Percentiles rank a stretch among this genome's conserved stretches.
Evolutionary conservation across 2,888 invertebrate genomes (phyloP).

Genomic region (Cryptophagus acutangulus): DNA sequence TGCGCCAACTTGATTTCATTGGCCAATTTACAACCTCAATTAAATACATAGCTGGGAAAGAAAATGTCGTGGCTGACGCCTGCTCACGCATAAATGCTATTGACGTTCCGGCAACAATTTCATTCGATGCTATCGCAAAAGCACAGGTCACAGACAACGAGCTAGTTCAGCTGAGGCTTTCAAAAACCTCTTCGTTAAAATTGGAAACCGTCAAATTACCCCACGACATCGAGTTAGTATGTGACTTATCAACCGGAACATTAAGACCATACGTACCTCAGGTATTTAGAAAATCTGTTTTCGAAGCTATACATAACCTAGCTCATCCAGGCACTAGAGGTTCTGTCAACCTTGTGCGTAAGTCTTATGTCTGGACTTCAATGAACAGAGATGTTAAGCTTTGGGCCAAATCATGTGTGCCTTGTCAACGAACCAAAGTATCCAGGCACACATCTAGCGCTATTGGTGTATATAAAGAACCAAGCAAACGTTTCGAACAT

Average conservation of each 20-base stretch:
- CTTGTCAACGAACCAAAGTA: constrained; percentile 40
- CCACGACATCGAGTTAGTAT: not conserved
- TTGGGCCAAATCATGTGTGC: constrained; percentile 33
- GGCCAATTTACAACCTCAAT: constrained; percentile 38
- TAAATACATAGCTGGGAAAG: constrained; percentile 33
- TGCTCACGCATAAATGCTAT: constrained; percentile 24
- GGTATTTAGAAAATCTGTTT: constrained; percentile 10
- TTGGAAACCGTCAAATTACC: no score
- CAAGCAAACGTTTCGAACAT: constrained; percentile 16
- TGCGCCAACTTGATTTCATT: constrained; percentile 36
- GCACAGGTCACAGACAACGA: no score
- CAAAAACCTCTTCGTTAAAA: no score
- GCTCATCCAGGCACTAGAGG: constrained; percentile 33
- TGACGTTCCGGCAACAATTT: no score
- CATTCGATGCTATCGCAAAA: no score
- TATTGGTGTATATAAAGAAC: constrained; percentile 29
- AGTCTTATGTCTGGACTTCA: constrained; percentile 41
- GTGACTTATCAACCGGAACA: not conserved
- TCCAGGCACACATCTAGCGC: constrained; percentile 29
- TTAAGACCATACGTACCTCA: constrained; percentile 18
- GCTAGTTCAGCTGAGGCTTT: no score
- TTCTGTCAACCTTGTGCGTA: constrained; percentile 30
- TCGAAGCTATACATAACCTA: constrained; percentile 27
- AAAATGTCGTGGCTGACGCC: constrained; percentile 39
- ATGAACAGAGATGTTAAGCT: constrained; percentile 37